Conservation (phyloP, 2,797 vertebrate species). For the Petrocephalus sullivani region DNA sequence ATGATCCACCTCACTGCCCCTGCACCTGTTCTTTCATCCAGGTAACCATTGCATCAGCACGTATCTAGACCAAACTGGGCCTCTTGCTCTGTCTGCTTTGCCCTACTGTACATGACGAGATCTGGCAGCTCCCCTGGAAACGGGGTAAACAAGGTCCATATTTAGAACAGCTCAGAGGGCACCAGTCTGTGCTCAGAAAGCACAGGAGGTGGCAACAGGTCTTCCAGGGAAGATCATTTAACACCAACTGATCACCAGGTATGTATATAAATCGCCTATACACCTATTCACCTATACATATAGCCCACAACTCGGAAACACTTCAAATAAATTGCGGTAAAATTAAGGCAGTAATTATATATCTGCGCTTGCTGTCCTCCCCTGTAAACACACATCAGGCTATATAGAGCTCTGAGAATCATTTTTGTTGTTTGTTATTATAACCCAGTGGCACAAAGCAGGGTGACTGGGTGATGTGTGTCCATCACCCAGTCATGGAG, state of each 20-base stretch:
- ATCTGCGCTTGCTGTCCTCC: not conserved
- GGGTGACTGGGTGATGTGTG: not conserved
- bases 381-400: not conserved
- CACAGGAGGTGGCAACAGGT: not conserved
- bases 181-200: not conserved
- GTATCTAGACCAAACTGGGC: not conserved
- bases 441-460: not conserved
- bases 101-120: not conserved
- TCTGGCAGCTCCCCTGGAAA: not conserved
- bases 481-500: not conserved
- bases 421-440: not conserved
- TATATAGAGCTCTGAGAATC: not conserved
- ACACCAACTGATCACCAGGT: not conserved
- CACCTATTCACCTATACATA: not conserved
- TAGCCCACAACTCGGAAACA: not conserved
- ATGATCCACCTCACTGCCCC: not conserved
- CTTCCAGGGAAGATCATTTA: not conserved
- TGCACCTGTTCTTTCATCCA: not conserved
- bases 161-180: not conserved
- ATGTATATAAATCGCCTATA: not conserved
- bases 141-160: conserved; percentile 4
- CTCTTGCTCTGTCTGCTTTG: conserved; percentile 13
- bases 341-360: not conserved
- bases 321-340: not conserved
- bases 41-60: not conserved